A percentile compares a stretch with the other conserved stretches of the same genome.
phyloP scores from a whole-genome alignment of 2,797 vertebrate genomes.

The Chaetophractus vellerosus region DNA sequence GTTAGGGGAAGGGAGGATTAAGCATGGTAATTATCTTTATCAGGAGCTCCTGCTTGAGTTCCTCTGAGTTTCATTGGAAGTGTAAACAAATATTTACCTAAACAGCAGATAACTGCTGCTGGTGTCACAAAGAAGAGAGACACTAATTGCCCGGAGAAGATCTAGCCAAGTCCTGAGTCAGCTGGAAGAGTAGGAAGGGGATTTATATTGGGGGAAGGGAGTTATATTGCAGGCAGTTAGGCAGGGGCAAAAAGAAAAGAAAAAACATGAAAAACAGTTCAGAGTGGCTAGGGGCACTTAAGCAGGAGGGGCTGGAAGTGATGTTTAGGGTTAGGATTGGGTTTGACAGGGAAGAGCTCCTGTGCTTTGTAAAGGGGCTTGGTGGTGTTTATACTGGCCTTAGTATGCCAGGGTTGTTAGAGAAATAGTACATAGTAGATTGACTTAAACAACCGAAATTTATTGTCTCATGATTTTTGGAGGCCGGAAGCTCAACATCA shows the following conservation, averaged over 20 bases:
- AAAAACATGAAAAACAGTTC: rapidly evolving
- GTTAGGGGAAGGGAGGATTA: background rate
- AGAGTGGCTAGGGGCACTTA: background rate
- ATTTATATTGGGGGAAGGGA: background rate
- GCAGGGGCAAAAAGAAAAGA: background rate
- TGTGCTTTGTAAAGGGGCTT: background rate
- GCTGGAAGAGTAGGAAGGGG: background rate
- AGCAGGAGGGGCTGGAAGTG: background rate
- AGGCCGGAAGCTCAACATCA: no score
- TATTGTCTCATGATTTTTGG: no score
- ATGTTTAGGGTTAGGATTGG: background rate
- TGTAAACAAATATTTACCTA: background rate
- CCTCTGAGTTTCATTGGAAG: background rate
- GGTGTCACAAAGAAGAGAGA: background rate
- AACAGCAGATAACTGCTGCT: rapidly evolving
- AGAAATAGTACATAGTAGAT: no score
- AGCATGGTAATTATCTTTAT: background rate
- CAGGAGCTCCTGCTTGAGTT: background rate
- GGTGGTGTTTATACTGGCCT: background rate
- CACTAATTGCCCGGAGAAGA: background rate
- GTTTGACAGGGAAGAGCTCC: background rate
- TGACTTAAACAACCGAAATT: no score
- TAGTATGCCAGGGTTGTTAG: no score
- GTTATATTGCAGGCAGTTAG: background rate
- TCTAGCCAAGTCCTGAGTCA: background rate